phyloP scores from a whole-genome alignment of 2,888 invertebrate genomes.

The Macrosiphum euphorbiae region DNA sequence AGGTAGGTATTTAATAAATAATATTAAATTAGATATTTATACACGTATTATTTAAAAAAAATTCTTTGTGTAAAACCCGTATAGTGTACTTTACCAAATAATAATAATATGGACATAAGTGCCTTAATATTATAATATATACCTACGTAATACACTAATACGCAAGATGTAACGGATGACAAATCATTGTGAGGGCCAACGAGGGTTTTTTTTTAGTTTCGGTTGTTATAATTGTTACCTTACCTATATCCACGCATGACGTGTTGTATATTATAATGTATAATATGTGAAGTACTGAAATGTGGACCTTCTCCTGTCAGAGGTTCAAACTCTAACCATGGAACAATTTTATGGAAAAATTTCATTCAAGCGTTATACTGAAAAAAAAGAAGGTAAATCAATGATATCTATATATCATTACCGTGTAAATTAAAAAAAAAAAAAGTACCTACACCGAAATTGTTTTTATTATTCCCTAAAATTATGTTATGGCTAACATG shows the following conservation, averaged over 20 bases:
- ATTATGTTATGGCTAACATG: background rate
- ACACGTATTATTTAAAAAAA: background rate
- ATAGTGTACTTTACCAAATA: background rate
- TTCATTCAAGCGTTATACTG: background rate
- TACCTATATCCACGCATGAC: background rate
- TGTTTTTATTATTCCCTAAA: background rate
- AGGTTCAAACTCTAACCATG: background rate
- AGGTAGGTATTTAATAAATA: background rate
- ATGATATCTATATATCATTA: background rate
- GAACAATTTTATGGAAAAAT: background rate
- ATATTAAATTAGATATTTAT: background rate
- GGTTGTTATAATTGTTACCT: conserved; percentile 1
- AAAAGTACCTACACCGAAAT: background rate
- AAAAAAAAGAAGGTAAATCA: background rate
- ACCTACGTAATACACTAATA: background rate
- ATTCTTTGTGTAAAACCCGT: background rate
- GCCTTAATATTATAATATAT: background rate
- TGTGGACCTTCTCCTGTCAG: conserved; percentile 34
- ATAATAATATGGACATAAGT: background rate
- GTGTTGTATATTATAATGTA: background rate
- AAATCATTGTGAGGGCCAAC: background rate
- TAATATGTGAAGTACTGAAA: background rate
- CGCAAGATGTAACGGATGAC: background rate
- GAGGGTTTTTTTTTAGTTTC: background rate
- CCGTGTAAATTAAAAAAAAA: background rate